These are phyloP conservation scores for Nymphalis polychloros DNA, from an alignment of 2,888 invertebrate species.

Conservation along the genomic window DNA sequence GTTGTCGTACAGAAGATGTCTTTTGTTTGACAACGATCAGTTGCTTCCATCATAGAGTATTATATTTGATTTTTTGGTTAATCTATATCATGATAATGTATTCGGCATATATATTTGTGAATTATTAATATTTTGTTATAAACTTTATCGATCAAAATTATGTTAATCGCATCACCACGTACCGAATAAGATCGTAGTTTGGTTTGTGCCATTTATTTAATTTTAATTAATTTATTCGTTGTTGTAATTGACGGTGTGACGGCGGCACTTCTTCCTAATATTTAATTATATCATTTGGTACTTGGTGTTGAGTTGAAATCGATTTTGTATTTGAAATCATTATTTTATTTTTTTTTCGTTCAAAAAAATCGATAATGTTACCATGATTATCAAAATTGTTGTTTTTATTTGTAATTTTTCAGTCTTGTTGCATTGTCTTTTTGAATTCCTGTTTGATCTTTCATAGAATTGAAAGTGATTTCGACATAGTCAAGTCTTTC, in stretches of 20 bases:
- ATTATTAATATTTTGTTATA: slow-evolving; percentile 64
- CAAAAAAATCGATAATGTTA: slow-evolving; percentile 63
- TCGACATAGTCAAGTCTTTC: slow-evolving; percentile 71
- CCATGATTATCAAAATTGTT: slow-evolving; percentile 43
- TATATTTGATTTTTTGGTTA: slow-evolving; percentile 64
- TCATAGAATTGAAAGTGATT: slow-evolving; percentile 47
- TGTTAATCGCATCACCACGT: slow-evolving; percentile 68
- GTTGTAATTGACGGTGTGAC: slow-evolving; percentile 54
- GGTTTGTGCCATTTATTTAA: slow-evolving; percentile 81
- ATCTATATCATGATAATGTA: slow-evolving; percentile 64
- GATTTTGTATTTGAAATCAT: slow-evolving; percentile 61
- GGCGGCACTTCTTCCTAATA: slow-evolving; percentile 65
- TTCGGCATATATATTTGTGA: slow-evolving; percentile 60
- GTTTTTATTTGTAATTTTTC: slow-evolving; percentile 42
- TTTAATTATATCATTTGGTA: slow-evolving; percentile 74
- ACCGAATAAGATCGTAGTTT: slow-evolving; percentile 69
- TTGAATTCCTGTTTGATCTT: slow-evolving; percentile 45
- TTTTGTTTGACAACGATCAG: slow-evolving; percentile 66
- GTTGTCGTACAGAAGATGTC: slow-evolving; percentile 69
- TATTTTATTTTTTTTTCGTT: slow-evolving; percentile 55
- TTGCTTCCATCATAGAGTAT: slow-evolving; percentile 78
- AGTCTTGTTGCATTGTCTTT: slow-evolving; percentile 36
- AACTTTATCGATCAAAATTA: slow-evolving; percentile 60
- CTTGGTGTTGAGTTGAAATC: slow-evolving; percentile 73
- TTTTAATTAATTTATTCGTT: slow-evolving; percentile 74